phyloP scores from a whole-genome alignment of 2,113 vertebrate genomes.

The Tychaedon coryphoeus region DNA sequence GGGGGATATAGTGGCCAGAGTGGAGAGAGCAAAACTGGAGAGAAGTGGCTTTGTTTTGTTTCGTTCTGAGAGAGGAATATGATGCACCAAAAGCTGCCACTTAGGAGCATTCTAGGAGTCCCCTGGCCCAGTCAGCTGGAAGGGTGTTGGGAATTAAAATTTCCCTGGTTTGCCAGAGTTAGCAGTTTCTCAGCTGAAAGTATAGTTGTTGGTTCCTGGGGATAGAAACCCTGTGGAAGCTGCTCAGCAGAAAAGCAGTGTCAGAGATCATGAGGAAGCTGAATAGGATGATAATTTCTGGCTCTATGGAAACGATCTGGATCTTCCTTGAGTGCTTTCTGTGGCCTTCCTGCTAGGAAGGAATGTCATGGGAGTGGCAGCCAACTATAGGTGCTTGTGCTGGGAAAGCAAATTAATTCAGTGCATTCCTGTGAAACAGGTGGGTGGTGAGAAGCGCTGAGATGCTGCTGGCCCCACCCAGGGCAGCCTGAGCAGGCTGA shows the following conservation, averaged over 20 bases:
- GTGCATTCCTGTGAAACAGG: fast-evolving
- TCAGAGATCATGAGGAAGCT: background rate
- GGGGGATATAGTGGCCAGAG: background rate
- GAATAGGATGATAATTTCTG: background rate
- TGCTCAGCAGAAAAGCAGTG: background rate
- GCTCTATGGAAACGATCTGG: background rate
- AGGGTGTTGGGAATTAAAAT: background rate
- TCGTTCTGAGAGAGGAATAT: background rate
- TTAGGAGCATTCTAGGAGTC: background rate
- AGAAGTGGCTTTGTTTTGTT: background rate
- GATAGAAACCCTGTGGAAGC: background rate
- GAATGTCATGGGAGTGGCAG: background rate
- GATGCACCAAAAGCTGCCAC: background rate
- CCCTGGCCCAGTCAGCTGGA: background rate
- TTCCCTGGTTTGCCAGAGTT: background rate
- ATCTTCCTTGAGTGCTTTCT: background rate
- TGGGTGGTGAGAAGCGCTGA: background rate
- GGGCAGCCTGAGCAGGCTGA: background rate
- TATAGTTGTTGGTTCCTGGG: fast-evolving
- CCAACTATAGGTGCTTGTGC: background rate
- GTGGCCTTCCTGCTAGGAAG: background rate
- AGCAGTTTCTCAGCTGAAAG: background rate
- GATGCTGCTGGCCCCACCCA: background rate
- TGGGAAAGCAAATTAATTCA: background rate
- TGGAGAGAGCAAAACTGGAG: background rate